Conservation (phyloP, 2,113 vertebrate species). For the Struthio camelus region DNA sequence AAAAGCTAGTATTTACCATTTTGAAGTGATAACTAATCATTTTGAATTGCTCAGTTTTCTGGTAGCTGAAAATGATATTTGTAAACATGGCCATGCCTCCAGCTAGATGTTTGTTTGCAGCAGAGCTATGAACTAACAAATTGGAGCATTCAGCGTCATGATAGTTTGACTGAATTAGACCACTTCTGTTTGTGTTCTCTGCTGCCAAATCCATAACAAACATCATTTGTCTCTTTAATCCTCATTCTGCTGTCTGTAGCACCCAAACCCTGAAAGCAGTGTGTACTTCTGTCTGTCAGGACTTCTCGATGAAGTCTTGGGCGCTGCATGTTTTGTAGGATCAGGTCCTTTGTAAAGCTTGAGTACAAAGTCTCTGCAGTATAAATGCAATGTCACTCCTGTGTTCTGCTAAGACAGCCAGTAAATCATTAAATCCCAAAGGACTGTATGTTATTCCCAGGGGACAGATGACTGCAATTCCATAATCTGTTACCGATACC, state of each 20-base stretch:
- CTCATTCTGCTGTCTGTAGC: not conserved
- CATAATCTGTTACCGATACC: not conserved
- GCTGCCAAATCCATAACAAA: not conserved
- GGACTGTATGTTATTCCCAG: not conserved
- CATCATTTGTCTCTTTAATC: not conserved
- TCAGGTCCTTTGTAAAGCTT: not conserved
- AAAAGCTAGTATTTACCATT: not conserved
- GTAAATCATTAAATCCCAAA: not conserved
- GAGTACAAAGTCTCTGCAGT: not conserved
- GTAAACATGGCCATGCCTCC: fast-evolving
- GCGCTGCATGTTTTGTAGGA: not conserved
- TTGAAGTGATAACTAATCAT: not conserved
- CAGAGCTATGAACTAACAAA: not conserved
- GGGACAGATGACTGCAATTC: not conserved
- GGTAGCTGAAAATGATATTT: not conserved
- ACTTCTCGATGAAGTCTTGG: not conserved
- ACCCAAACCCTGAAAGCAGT: not conserved
- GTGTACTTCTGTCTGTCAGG: fast-evolving
- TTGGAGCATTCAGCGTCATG: not conserved
- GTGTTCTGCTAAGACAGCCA: not conserved
- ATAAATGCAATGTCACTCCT: fast-evolving
- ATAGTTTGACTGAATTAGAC: not conserved
- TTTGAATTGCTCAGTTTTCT: not conserved
- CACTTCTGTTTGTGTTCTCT: not conserved
- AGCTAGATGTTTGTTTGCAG: not conserved